Conservation (phyloP, 1,140 invertebrate genomes). For the Medauroidea extradentata region DNA sequence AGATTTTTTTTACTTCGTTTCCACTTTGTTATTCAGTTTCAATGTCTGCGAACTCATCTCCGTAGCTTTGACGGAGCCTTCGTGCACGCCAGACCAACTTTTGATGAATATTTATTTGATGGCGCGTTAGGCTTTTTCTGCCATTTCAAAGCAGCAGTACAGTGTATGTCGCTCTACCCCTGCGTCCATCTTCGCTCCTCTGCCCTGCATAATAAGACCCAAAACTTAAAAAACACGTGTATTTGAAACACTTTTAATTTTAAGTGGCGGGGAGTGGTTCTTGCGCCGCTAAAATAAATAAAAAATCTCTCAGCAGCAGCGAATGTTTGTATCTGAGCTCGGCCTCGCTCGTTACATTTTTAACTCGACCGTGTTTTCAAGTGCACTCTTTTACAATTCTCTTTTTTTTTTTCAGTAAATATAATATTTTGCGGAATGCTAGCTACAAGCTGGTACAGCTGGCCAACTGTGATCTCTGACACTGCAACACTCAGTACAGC, state of each 20-base stretch:
- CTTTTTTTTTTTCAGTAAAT: too few species aligned
- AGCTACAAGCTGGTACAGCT: too few species aligned
- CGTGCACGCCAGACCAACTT: neutral
- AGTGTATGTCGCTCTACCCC: neutral
- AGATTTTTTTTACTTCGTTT: conserved; percentile 1
- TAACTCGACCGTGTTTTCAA: too few species aligned
- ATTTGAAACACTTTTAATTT: neutral
- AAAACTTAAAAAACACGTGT: neutral
- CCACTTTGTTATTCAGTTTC: conserved; percentile 8
- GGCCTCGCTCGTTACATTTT: too few species aligned
- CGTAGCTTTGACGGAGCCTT: neutral
- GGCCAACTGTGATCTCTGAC: too few species aligned
- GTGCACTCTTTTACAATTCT: too few species aligned
- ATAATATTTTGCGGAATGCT: too few species aligned
- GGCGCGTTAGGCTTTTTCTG: neutral
- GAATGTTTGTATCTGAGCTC: too few species aligned
- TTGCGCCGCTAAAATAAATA: neutral
- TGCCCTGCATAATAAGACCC: neutral
- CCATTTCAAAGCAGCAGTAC: too few species aligned
- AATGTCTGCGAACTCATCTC: conserved; percentile 1
- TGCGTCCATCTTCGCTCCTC: neutral
- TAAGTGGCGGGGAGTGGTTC: neutral
- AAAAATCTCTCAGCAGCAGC: neutral
- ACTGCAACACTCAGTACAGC: too few species aligned
- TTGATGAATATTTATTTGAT: conserved; percentile 11